phyloP scores from a whole-genome alignment of 2,113 vertebrate species.

The Odocoileus virginianus region DNA sequence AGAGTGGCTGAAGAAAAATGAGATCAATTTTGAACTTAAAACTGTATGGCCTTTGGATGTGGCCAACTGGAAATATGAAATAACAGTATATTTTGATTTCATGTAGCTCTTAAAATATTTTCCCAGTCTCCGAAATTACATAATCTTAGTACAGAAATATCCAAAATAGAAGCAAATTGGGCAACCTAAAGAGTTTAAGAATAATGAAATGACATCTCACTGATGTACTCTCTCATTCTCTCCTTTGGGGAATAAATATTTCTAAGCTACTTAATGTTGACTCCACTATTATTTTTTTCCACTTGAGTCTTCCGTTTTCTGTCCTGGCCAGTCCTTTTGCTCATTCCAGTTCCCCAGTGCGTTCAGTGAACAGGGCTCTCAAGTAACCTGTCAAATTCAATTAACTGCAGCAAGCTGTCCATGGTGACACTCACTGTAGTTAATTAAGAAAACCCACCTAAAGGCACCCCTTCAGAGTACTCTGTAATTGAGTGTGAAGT shows the following conservation, averaged over 20 bases:
- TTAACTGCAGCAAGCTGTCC: slow-evolving; percentile 54
- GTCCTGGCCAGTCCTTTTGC: neutral
- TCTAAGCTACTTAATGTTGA: neutral
- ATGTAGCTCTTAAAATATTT: neutral
- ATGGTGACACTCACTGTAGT: slow-evolving; percentile 52
- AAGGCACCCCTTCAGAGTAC: slow-evolving; percentile 9
- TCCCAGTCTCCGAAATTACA: neutral
- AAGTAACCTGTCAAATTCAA: slow-evolving; percentile 64
- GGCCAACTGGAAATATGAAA: neutral
- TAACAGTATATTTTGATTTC: neutral
- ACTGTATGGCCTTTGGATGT: neutral
- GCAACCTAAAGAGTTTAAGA: neutral
- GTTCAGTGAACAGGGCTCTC: slow-evolving; percentile 24
- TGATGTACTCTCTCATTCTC: neutral
- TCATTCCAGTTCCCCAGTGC: neutral
- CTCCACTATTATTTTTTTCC: neutral
- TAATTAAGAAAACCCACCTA: slow-evolving; percentile 49
- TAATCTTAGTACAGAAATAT: neutral
- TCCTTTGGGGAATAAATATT: neutral
- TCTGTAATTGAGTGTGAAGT: slow-evolving; percentile 39
- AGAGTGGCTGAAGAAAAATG: neutral
- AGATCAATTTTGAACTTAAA: slow-evolving; percentile 29
- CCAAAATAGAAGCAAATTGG: neutral
- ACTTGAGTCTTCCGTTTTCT: neutral
- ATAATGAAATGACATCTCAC: neutral